A percentile compares a stretch with the other conserved stretches of the same genome.
Conservation (phyloP, 1,140 invertebrate species). For the Habropoda laboriosa region DNA sequence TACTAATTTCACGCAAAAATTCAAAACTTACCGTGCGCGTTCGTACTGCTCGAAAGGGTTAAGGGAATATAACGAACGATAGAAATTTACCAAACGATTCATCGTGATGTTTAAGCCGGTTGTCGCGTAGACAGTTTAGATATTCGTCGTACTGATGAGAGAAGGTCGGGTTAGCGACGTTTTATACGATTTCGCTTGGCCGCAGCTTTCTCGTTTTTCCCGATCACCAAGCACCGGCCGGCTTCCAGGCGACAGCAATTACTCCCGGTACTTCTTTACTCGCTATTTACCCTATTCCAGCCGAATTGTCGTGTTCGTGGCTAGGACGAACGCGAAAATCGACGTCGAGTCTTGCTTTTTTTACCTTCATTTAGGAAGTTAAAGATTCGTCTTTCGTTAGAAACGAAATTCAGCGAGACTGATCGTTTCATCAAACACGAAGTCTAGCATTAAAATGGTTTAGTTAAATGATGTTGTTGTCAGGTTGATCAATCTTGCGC, state of each 20-base stretch:
- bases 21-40: too few relatives aligned
- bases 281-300: conserved; percentile 35
- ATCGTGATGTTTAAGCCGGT: conserved; percentile 44
- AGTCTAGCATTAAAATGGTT: neutral
- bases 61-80: neutral
- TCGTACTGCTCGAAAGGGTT: neutral
- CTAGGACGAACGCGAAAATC: conserved; percentile 11
- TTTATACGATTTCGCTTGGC: conserved; percentile 73
- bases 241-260: conserved; percentile 46
- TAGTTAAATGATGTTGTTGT: too few relatives aligned
- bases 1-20: neutral
- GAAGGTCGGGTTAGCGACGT: conserved; percentile 21
- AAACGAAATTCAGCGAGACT: neutral
- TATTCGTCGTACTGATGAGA: conserved; percentile 48
- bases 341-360: too few relatives aligned
- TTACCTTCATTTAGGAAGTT: neutral
- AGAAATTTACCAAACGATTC: conserved; percentile 67
- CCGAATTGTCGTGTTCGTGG: neutral
- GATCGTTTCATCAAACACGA: neutral
- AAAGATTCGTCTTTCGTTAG: neutral
- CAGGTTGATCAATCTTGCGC: too few relatives aligned
- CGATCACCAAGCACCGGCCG: conserved; percentile 31
- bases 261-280: conserved; percentile 50
- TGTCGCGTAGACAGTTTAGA: conserved; percentile 34
- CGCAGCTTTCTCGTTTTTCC: conserved; percentile 71